Conservation (phyloP, 2,888 invertebrate genomes). For the Cryptus armator region DNA sequence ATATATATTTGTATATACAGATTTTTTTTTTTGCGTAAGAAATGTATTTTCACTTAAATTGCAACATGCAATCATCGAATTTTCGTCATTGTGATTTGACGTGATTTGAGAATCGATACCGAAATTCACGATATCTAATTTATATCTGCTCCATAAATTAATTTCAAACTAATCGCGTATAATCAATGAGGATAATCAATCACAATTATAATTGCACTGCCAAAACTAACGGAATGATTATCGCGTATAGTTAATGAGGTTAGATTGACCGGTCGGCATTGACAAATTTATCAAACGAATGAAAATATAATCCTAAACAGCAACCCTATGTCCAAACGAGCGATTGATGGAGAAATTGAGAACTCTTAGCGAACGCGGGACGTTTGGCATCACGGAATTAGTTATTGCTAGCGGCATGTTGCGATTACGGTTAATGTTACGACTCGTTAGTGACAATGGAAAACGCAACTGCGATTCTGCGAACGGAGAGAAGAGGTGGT, state of each 20-base stretch:
- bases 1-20: too few species aligned
- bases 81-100: not conserved
- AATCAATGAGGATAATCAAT: not conserved
- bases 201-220: not conserved
- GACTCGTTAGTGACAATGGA: conserved; percentile 33
- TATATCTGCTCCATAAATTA: conserved; percentile 9
- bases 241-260: not conserved
- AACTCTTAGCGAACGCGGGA: not conserved
- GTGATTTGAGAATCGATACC: not conserved
- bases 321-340: too few species aligned
- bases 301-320: not conserved
- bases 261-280: not conserved
- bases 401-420: not conserved
- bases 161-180: not conserved
- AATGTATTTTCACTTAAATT: too few species aligned
- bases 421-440: conserved; percentile 31
- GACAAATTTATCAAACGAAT: not conserved
- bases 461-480: conserved; percentile 19
- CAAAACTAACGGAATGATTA: not conserved
- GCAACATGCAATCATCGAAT: not conserved
- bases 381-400: not conserved
- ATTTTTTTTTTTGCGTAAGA: too few species aligned
- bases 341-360: not conserved
- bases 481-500: not conserved
- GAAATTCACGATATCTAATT: not conserved